Conservation (phyloP, 2,113 vertebrate genomes). For the Chloebia gouldiae region DNA sequence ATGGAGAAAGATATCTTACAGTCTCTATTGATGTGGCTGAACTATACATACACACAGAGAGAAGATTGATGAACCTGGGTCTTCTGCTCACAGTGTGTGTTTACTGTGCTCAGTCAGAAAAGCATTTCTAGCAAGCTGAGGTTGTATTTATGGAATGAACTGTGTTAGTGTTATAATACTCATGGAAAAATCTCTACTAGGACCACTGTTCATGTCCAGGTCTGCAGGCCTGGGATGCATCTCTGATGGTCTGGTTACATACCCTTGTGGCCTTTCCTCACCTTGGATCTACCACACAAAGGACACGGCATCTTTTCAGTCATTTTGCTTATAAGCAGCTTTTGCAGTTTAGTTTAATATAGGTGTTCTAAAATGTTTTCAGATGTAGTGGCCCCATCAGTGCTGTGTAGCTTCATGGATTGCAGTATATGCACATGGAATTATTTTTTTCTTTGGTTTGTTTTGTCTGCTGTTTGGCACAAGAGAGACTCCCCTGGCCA, state of each 20-base stretch:
- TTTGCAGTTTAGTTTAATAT: neutral
- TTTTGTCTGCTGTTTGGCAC: neutral
- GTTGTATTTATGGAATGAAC: neutral
- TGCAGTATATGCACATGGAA: neutral
- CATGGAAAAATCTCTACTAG: neutral
- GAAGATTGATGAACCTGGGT: neutral
- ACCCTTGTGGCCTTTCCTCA: neutral
- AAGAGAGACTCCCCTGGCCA: neutral
- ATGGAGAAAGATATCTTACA: neutral
- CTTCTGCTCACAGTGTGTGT: neutral
- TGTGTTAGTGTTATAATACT: neutral
- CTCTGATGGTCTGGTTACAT: neutral
- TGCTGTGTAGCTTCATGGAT: neutral
- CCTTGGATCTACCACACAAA: neutral
- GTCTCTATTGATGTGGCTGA: neutral
- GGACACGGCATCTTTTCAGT: neutral
- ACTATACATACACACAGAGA: neutral
- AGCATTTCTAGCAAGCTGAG: neutral
- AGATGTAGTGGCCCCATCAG: no score
- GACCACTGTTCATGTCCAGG: accelerated
- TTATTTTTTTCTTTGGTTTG: neutral
- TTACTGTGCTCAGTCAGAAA: neutral
- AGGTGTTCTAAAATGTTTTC: neutral
- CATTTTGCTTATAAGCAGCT: neutral
- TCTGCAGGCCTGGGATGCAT: neutral